Percentiles rank a stretch among this genome's conserved stretches.
Conservation (phyloP, 1,140 invertebrate species). For the Heliconius melpomene region DNA sequence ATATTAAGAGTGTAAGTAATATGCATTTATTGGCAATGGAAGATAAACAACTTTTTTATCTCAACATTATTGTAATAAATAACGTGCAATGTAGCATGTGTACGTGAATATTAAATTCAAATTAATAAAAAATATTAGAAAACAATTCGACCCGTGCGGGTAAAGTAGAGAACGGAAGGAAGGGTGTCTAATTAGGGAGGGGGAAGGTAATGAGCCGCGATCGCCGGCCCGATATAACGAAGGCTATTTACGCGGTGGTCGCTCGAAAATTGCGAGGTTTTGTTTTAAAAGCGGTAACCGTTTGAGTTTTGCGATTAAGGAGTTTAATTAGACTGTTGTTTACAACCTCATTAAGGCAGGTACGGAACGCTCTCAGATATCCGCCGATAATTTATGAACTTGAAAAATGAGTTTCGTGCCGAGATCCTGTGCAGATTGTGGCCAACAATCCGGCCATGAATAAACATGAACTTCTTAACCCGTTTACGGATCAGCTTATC, state of each 20-base stretch:
- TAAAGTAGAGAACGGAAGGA: slow-evolving; percentile 52
- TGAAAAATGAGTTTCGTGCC: slow-evolving; percentile 74
- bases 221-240: slow-evolving; percentile 77
- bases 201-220: slow-evolving; percentile 79
- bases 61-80: too few relatives aligned
- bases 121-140: slow-evolving; percentile 78
- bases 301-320: slow-evolving; percentile 81
- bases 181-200: slow-evolving; percentile 77
- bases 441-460: slow-evolving; percentile 57
- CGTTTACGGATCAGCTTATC: slow-evolving; percentile 39
- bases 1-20: too few relatives aligned
- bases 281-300: slow-evolving; percentile 79
- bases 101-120: slow-evolving; percentile 15
- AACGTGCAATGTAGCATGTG: too few relatives aligned
- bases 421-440: slow-evolving; percentile 56
- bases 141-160: slow-evolving; percentile 67
- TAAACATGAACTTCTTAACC: slow-evolving; percentile 56
- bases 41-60: too few relatives aligned
- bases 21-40: too few relatives aligned
- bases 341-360: slow-evolving; percentile 78
- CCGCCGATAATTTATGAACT: slow-evolving; percentile 75
- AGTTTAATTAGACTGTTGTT: slow-evolving; percentile 81
- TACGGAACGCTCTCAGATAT: slow-evolving; percentile 68
- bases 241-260: slow-evolving; percentile 79
- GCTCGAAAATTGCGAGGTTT: slow-evolving; percentile 78